Conservation (phyloP, 2,113 vertebrate genomes). For the Dicaeum eximium region DNA sequence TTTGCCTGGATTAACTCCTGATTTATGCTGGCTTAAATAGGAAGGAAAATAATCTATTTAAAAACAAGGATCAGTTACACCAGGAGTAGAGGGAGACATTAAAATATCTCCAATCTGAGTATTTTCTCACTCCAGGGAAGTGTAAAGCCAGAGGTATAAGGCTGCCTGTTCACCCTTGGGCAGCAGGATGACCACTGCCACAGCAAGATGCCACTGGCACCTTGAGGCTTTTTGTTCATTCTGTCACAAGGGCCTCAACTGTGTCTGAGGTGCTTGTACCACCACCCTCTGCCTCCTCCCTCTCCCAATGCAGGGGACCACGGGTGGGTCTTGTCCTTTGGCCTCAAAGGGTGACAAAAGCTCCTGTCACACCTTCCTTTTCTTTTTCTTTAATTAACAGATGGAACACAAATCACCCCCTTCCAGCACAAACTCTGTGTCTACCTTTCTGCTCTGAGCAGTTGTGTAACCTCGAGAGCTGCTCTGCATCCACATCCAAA, state of each 20-base stretch:
- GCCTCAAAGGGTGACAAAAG: not conserved
- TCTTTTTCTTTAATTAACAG: not conserved
- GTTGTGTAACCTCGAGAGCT: not conserved
- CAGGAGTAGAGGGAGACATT: not conserved
- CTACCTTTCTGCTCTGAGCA: not conserved
- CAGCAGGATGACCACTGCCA: not conserved
- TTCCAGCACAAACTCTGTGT: not conserved
- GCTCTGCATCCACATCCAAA: not conserved
- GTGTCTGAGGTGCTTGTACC: not conserved
- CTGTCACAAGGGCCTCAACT: not conserved
- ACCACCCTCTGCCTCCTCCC: not conserved
- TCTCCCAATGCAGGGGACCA: accelerated
- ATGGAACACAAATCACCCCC: not conserved
- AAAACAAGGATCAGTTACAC: not conserved
- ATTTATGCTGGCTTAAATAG: not conserved
- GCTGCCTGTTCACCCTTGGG: not conserved
- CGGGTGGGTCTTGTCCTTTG: not conserved
- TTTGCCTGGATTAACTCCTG: not conserved
- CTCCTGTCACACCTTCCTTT: not conserved
- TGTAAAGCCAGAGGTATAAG: not conserved
- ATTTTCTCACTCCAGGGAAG: not conserved
- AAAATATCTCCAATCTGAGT: not conserved
- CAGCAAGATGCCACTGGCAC: not conserved
- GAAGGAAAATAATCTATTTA: constrained; percentile 1
- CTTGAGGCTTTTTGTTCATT: not conserved